Percentiles rank a stretch among this genome's conserved stretches.
phyloP scores from a whole-genome alignment of 1,140 invertebrate genomes.

The Ptiloglossa arizonensis region DNA sequence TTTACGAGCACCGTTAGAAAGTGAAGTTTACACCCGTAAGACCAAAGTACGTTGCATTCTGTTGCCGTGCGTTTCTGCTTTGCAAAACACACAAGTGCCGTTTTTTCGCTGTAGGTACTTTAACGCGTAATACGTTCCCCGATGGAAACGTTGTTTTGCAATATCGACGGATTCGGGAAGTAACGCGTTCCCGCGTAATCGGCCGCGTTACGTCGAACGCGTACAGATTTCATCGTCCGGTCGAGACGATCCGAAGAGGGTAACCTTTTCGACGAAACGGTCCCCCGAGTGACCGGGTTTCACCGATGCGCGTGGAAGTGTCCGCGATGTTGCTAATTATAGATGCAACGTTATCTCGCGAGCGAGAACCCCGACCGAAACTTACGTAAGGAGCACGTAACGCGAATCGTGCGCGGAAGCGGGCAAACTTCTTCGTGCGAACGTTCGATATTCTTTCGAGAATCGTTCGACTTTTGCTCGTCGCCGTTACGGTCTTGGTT shows the following conservation, averaged over 20 bases:
- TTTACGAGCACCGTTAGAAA: too few relatives aligned
- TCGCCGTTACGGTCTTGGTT: constrained; percentile 2
- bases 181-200: neutral
- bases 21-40: too few relatives aligned
- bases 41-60: too few relatives aligned
- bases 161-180: too few relatives aligned
- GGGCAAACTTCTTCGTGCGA: neutral
- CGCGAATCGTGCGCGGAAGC: constrained; percentile 19
- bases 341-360: neutral
- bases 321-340: constrained; percentile 8
- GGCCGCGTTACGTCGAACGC: neutral
- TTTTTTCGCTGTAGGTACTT: neutral
- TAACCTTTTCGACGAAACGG: neutral
- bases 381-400: constrained; percentile 36
- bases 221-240: neutral
- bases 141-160: neutral
- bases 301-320: neutral
- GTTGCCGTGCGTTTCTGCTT: neutral
- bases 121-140: neutral
- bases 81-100: neutral
- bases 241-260: neutral
- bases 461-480: constrained; percentile 9
- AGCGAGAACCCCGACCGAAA: neutral
- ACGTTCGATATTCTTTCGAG: constrained; percentile 13
- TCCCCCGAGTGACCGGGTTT: neutral